Base-by-base conservation (phyloP, 2,113 vertebrate species). In the Erpornis zantholeuca region DNA sequence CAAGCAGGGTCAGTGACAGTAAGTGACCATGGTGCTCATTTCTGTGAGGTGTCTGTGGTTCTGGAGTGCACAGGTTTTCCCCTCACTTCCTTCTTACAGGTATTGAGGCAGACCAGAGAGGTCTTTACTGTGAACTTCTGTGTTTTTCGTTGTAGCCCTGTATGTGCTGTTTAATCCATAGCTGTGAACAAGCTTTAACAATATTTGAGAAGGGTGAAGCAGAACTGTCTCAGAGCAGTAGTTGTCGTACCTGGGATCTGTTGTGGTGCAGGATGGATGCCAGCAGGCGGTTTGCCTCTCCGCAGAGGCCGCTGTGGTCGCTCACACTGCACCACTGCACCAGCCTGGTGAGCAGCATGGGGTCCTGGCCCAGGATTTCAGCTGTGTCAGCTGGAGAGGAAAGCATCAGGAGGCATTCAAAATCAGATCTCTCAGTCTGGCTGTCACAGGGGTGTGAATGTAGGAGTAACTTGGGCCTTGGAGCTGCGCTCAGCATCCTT, bases 201-300 rank as follows among this genome's bases (percentile, higher is more conserved):
- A 17, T 7, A 6, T 1, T 27, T 16, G 38, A 14, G 47, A 31
- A 59, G 6, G 12, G 8, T 36, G 18, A 36, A 35, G 38, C 8
- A 9, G 36, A 5, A 69, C 10, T 1, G 1, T 18, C 0, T 52
- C 8, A 42, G 69, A 24, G 16, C 28, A 31, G 29, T 19, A 17
- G 52, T 28, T 29, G 11, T 69, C 96, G 8, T 97, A 99, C 98
- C 5, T 97, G 97, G 78, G 98, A 98, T 61, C 97, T 98, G 96
- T 98, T 99, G 97, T 99, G 98, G 78, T 98, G 97, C 96, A 99
- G 93, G 68, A 99, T 96, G 0, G 99, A 98, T 15, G 98, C 98
- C 77, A 99, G 86, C 33, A 99, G 97, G 31, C 98, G 98, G 44
- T 98, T 98, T 61, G 98, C 98, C 94, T 99, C 99, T 40, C 98